phyloP scores from a whole-genome alignment of 2,888 invertebrate genomes.

The Drosophila villosipedis region DNA sequence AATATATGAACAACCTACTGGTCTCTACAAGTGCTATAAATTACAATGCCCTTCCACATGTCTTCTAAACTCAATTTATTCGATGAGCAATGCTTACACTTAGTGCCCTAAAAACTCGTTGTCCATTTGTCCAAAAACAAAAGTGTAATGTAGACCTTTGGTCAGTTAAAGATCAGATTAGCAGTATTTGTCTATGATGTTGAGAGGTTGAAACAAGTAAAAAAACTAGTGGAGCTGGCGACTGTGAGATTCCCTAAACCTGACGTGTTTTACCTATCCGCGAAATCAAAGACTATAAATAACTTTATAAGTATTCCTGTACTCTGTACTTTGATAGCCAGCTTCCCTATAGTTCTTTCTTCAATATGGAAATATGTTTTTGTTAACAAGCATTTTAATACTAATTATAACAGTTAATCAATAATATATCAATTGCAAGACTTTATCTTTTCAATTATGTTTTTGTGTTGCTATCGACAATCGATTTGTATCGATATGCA shows the following conservation, averaged over 20 bases:
- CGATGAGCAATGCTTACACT: constrained; percentile 30
- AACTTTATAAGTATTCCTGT: not conserved
- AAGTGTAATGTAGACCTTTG: not conserved
- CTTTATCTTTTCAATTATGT: not conserved
- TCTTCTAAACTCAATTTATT: constrained; percentile 41
- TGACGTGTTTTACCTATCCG: not conserved
- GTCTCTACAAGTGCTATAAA: constrained; percentile 46
- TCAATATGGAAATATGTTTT: not conserved
- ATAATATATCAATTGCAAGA: not conserved
- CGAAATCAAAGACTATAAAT: not conserved
- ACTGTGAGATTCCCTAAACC: too few species aligned
- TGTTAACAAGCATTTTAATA: not conserved
- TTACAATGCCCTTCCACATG: constrained; percentile 31
- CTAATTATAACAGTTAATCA: not conserved
- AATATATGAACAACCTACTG: constrained; percentile 36
- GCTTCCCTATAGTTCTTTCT: not conserved
- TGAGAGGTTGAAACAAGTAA: not conserved
- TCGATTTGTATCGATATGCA: not conserved
- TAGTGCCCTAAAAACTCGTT: constrained; percentile 1
- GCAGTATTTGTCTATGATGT: not conserved
- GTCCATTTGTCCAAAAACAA: not conserved
- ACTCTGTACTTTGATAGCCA: not conserved
- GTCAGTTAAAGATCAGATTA: constrained; percentile 1
- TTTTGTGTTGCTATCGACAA: not conserved
- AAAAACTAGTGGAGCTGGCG: not conserved